Base-by-base conservation (phyloP, 2,888 invertebrate genomes). In the Hyppa rectilinea region DNA sequence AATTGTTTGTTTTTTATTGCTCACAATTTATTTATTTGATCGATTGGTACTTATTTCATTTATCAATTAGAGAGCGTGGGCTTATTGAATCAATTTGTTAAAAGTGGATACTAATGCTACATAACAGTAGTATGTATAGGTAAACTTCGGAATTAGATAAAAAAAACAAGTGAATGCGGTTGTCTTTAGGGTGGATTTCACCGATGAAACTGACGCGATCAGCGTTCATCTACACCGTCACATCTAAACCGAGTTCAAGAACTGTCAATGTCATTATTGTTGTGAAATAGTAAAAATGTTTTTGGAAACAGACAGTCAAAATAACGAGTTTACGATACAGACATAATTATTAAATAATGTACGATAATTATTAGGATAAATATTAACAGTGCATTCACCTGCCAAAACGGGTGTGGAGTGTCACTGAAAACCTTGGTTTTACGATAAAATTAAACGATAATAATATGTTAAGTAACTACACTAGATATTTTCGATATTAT, bases 401-500 rank as follows among this genome's bases (percentile, higher is more conserved):
- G 23, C 6, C 12, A 29, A 10, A 67, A 53, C 31, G 10, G 5
- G 67, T 59, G 20, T n/a, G 20, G 12, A 34, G 17, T 23, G 49
- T 49, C 36, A 49, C 12, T 9, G 20, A 34, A 53, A 73, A 76
- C 76, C 68, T 76, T 68, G 76, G 26, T 20, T 55, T 66, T 29
- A 17, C 34, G 75, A 75, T 75, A 75, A 58, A 38, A 43, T 43
- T 75, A 26, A 68, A 38, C 43, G 74, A 71, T 66, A 56, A 67
- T 45, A 59, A 43, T 53, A 31, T n/a, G n/a, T 36, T 29, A 63
- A 55, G 14, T 65, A 29, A 23, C 43, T 55, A 6, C 7, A 20
- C 1, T 17, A 55, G 9, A 50, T 49, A 34, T 59, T 26, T 31
- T 74, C n/a, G 50, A 75, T 45, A 20, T 38, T 38, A 20, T 38